These are phyloP conservation scores for Pristionchus entomophagus DNA, from an alignment of 2,888 invertebrate species.

Conservation along the genomic window DNA sequence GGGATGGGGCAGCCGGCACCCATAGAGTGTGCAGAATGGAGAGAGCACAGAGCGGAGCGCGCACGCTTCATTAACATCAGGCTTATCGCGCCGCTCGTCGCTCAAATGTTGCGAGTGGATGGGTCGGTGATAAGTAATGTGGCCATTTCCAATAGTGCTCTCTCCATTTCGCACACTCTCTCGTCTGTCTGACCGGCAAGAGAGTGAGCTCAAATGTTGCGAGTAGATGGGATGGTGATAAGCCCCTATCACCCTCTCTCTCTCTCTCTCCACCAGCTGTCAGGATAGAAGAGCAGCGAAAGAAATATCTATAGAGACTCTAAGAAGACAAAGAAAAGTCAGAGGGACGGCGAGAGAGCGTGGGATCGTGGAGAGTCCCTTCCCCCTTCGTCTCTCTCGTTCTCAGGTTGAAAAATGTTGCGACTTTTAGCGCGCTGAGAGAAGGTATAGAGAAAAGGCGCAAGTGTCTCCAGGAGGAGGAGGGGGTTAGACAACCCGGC, in stretches of 20 bases:
- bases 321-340: not conserved
- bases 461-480: not conserved
- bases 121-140: no score
- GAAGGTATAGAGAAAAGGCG: not conserved
- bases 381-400: not conserved
- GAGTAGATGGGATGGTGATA: no score
- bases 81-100: no score
- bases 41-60: no score
- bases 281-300: not conserved
- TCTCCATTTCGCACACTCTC: no score
- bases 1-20: no score
- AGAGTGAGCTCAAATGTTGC: no score
- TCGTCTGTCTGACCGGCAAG: no score
- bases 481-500: not conserved
- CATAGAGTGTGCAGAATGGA: no score
- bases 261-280: not conserved
- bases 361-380: not conserved
- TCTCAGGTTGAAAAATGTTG: conserved; percentile 39
- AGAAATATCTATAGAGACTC: not conserved
- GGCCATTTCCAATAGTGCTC: no score
- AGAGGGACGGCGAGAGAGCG: not conserved
- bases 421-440: conserved; percentile 13
- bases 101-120: no score
- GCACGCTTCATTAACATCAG: no score
- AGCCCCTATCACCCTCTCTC: conserved; percentile 1